Evolutionary conservation across 2,797 vertebrate species (phyloP), one percentile per base, ranked within the genome.

Genomic region (Xenentodon cancila): DNA sequence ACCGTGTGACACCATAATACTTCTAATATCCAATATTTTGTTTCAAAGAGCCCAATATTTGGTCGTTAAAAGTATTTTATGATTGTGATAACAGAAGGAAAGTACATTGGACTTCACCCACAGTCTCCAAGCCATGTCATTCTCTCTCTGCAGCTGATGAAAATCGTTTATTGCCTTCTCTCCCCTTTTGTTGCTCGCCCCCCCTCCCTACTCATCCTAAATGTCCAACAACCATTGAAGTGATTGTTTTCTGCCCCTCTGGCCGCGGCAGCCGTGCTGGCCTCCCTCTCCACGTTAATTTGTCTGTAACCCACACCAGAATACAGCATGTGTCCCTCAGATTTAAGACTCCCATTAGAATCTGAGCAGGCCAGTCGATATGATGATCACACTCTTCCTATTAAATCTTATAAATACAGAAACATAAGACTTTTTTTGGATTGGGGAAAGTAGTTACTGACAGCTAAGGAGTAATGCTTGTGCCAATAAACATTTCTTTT

Each of bases 391-490:
- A 58, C 75, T 75, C 75, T 67, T 84, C 73, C 84, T 92, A 92
- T 93, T 93, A 84, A 91, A 92, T 90, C 77, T 81, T 83, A 93
- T 93, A 93, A 93, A 93, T 92, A 91, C 77, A 87, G 67, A 81
- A 70, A 79, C 69, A 44, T 40, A 4, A n/a, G 40, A 20, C 71
- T 71, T 32, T 7, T n/a, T 59, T 72, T 46, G 45, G 59, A 64
- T 56, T 59, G 73, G 72, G 75, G 71, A 71, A 86, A 62, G 71
- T 80, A 84, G 89, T 91, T 89, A 82, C 81, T 72, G 70, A 82
- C 70, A 66, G 69, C 68, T 66, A 43, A 47, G 66, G 59, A 59
- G 77, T 85, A 73, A 71, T 64, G 68, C 76, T 80, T 81, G 51
- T 18, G 2, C 75, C 71, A 58, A 81, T 90, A 91, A 90, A 91